Evolutionary conservation across 2,888 invertebrate genomes (phyloP), one percentile per base, ranked within the genome.

Genomic region (Acanthosepion pharaonis): DNA sequence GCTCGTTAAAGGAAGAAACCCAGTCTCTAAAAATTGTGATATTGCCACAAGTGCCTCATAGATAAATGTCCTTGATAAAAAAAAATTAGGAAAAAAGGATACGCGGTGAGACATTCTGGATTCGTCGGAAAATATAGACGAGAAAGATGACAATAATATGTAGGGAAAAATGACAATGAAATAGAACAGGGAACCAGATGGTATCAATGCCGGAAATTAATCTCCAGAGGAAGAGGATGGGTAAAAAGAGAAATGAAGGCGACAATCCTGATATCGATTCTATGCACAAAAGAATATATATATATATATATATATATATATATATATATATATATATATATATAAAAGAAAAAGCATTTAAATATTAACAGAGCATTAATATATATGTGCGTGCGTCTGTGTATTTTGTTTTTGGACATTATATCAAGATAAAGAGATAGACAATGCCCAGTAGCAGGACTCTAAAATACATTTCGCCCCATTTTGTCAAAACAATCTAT

Each of bases 131-230:
- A 51, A 51, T 51, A 51, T 0, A 51, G 15, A 51, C 51, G 51
- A 51, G 51, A 15, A 51, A 51, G 42, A 51, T 51, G 51, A 51
- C 51, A 51, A 15, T 11, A 51, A 51, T 11, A 4, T 51, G 15
- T 1, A 2, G 20, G 59, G 25, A 25, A 59, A 59, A 23, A 59
- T 23, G 28, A 9, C 8, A n/a, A 78, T 8, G 78, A 78, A 78
- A 6, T 23, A n/a, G 11, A 15, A 33, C 5, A n/a, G n/a, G n/a
- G n/a, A 78, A 15, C 11, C 78, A 15, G 78, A 78, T 78, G 15
- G n/a, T 78, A 78, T n/a, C 78, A 78, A 78, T 78, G 15, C 78
- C 78, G 78, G 78, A 78, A 78, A 78, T 78, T n/a, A 78, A 78
- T 78, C 15, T n/a, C n/a, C n/a, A n/a, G 78, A 78, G 33, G 11